phyloP scores from a whole-genome alignment of 2,113 vertebrate species.

The Oncorhynchus mykiss region DNA sequence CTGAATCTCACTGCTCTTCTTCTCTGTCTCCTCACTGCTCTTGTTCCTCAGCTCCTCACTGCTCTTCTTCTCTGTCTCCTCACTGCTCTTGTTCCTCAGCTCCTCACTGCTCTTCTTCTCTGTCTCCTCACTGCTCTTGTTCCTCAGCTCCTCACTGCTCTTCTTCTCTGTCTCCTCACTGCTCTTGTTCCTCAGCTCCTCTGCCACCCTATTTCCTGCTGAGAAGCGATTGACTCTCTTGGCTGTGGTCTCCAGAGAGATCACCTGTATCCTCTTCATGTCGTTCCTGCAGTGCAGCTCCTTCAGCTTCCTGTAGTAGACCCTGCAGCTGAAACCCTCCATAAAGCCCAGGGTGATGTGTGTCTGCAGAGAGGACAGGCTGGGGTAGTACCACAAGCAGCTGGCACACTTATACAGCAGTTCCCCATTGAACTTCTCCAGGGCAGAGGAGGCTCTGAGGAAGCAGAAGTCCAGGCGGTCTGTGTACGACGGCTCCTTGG shows the following conservation, averaged over 20 bases:
- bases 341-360: constrained; percentile 3
- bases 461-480: too few relatives aligned
- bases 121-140: too few relatives aligned
- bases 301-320: constrained; percentile 13
- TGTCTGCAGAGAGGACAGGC: constrained; percentile 2
- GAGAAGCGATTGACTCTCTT: not conserved
- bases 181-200: not conserved
- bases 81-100: too few relatives aligned
- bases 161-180: not conserved
- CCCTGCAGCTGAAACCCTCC: constrained; percentile 17
- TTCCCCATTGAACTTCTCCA: not conserved
- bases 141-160: not conserved
- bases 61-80: too few relatives aligned
- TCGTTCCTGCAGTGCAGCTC: not conserved
- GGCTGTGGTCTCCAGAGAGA: not conserved
- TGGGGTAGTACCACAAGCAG: constrained; percentile 13
- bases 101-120: too few relatives aligned
- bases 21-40: too few relatives aligned
- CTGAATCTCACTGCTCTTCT: not conserved
- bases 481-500: too few relatives aligned
- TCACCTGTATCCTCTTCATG: not conserved
- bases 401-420: constrained; percentile 10
- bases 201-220: not conserved
- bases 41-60: too few relatives aligned
- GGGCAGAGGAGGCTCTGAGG: too few relatives aligned